These are phyloP conservation scores for Falco rusticolus DNA, from an alignment of 2,797 vertebrate genomes.

Conservation along the genomic window DNA sequence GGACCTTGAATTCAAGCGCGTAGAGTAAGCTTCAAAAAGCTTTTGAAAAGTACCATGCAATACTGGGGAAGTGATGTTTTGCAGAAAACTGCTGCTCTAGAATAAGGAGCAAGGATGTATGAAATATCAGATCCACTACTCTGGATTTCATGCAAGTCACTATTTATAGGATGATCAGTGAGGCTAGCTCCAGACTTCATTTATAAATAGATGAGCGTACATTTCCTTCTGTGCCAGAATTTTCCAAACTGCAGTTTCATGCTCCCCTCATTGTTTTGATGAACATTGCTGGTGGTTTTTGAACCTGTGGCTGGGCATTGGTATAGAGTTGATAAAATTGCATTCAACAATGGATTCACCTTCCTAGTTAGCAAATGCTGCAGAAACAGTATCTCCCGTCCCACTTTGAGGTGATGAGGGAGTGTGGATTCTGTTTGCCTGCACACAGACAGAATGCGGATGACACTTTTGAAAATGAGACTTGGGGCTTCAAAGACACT, in stretches of 20 bases:
- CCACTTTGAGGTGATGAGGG: not conserved
- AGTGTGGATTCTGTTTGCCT: not conserved
- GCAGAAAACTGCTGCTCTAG: not conserved
- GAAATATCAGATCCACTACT: not conserved
- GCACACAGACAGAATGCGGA: not conserved
- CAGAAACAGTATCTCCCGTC: not conserved
- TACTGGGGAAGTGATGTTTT: not conserved
- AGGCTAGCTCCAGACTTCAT: conserved; percentile 26
- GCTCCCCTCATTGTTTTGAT: not conserved
- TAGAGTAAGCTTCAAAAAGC: not conserved
- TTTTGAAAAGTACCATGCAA: not conserved
- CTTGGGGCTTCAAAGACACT: not conserved
- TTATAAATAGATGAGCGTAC: conserved; percentile 42
- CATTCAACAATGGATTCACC: not conserved
- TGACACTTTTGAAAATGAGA: not conserved
- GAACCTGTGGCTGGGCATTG: not conserved
- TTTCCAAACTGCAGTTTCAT: not conserved
- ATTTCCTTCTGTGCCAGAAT: not conserved
- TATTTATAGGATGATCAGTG: conserved; percentile 28
- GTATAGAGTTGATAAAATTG: not conserved
- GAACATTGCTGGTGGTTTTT: not conserved
- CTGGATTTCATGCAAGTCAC: not conserved
- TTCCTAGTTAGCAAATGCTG: not conserved
- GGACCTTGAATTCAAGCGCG: not conserved
- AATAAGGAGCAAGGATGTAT: not conserved